These are phyloP conservation scores for Corythornis leucogaster DNA, from an alignment of 2,797 vertebrate genomes.

Conservation along the genomic window DNA sequence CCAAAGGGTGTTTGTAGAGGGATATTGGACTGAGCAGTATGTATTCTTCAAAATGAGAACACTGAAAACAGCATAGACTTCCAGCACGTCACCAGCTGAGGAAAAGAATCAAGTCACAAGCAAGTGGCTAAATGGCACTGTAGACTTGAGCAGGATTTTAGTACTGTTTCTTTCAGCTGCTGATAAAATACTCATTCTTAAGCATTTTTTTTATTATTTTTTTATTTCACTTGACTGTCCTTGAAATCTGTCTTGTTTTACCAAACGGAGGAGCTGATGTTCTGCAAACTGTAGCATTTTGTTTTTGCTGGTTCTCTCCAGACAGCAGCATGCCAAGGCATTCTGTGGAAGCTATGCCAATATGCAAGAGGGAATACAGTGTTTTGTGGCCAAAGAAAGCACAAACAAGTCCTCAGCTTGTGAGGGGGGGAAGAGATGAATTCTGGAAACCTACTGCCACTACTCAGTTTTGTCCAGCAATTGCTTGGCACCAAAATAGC, in stretches of 20 bases:
- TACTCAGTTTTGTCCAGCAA: neutral
- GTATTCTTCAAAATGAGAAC: neutral
- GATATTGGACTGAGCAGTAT: neutral
- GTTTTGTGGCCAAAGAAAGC: neutral
- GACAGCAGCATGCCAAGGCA: neutral
- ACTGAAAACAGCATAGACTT: neutral
- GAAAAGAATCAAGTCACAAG: neutral
- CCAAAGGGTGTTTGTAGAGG: neutral
- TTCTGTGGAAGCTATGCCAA: neutral
- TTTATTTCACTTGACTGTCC: neutral
- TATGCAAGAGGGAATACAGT: neutral
- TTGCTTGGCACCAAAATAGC: neutral
- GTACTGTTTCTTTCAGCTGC: neutral
- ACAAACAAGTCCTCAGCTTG: neutral
- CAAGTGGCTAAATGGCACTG: neutral
- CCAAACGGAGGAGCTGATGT: slow-evolving; percentile 60
- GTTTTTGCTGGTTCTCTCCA: neutral
- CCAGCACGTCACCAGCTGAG: neutral
- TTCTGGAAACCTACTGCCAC: neutral
- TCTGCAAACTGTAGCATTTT: slow-evolving; percentile 23
- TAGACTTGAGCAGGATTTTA: neutral
- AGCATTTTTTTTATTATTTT: neutral
- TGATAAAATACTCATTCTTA: neutral
- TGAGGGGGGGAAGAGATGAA: neutral
- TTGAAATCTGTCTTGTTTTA: slow-evolving; percentile 28